phyloP scores from a whole-genome alignment of 1,140 invertebrate genomes.

The Solenopsis invicta region DNA sequence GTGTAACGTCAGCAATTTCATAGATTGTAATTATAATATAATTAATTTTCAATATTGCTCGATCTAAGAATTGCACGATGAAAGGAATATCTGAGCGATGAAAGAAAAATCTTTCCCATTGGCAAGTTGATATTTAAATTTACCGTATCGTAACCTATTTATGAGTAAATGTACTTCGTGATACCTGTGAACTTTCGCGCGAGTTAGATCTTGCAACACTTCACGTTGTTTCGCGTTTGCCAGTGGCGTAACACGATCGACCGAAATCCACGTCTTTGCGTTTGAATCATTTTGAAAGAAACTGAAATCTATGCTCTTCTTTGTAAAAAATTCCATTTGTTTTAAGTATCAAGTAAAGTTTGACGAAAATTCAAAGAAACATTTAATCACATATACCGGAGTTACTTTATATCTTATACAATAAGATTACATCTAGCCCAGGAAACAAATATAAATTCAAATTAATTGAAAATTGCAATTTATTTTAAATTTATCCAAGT shows the following conservation, averaged over 20 bases:
- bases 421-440: too few species aligned
- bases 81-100: neutral
- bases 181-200: slow-evolving; percentile 29
- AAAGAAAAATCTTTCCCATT: neutral
- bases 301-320: neutral
- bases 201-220: slow-evolving; percentile 10
- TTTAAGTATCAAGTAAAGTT: neutral
- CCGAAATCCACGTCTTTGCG: neutral
- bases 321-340: neutral
- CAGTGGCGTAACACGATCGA: neutral
- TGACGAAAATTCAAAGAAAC: neutral
- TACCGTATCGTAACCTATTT: neutral
- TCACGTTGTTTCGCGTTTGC: neutral
- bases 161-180: slow-evolving; percentile 14
- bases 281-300: neutral
- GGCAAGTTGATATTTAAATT: neutral
- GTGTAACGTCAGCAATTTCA: slow-evolving; percentile 87
- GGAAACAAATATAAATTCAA: too few species aligned
- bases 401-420: too few species aligned
- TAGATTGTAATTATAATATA: too few species aligned
- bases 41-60: neutral
- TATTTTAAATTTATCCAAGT: too few species aligned
- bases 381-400: neutral
- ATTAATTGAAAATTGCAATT: too few species aligned
- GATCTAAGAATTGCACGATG: neutral